phyloP scores from a whole-genome alignment of 2,888 invertebrate species.

The Oligia strigilis region DNA sequence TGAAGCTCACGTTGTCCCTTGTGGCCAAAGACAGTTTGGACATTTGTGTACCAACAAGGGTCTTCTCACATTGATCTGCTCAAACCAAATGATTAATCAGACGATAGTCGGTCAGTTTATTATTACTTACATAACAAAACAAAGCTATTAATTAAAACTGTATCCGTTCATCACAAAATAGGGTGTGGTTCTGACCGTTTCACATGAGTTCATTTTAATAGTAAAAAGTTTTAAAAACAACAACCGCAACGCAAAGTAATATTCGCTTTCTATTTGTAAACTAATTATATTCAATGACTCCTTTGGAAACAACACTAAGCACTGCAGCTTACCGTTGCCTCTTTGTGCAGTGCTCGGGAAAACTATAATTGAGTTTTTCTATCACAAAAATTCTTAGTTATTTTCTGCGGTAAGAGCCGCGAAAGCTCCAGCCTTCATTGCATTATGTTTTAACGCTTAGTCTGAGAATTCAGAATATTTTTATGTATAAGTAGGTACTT shows the following conservation, averaged over 20 bases:
- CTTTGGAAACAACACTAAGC: constrained; percentile 28
- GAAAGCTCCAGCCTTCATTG: not conserved
- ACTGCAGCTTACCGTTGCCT: constrained; percentile 28
- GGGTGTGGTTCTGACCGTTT: not conserved
- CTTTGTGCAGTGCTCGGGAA: constrained; percentile 22
- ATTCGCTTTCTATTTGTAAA: constrained; percentile 29
- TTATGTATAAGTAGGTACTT: not conserved
- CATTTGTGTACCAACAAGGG: not conserved
- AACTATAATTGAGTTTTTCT: constrained; percentile 54
- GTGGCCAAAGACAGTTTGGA: not conserved
- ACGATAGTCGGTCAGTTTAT: not conserved
- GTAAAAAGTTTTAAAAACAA: constrained; percentile 6
- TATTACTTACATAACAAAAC: not conserved
- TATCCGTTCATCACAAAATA: not conserved
- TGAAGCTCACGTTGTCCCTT: constrained; percentile 25
- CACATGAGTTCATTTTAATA: constrained; percentile 27
- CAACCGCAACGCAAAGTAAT: constrained; percentile 1
- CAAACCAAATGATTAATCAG: not conserved
- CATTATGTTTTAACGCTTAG: constrained; percentile 6
- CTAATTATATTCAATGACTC: constrained; percentile 48
- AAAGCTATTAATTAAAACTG: constrained; percentile 3
- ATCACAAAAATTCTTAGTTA: constrained; percentile 38
- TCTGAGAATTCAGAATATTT: constrained; percentile 2
- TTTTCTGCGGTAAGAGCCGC: constrained; percentile 19
- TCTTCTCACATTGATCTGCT: not conserved